phyloP scores from a whole-genome alignment of 23 tunicate genomes.

The Phallusia fumigata region DNA sequence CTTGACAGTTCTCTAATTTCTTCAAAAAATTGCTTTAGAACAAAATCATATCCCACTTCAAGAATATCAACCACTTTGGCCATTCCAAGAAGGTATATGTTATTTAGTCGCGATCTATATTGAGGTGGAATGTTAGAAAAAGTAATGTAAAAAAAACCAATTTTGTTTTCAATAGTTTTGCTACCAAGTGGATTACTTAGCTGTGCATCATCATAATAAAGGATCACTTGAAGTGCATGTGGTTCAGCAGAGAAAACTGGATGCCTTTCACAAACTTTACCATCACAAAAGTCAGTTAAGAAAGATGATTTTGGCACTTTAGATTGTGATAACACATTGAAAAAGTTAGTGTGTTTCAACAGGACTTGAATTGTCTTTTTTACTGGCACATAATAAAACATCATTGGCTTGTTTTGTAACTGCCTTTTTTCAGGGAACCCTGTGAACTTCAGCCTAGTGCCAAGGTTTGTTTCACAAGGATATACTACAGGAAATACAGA shows the following conservation, averaged over 20 bases:
- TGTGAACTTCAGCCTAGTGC: too few species aligned
- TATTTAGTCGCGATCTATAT: neutral
- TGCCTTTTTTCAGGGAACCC: too few species aligned
- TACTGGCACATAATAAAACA: too few species aligned
- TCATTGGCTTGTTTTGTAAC: too few species aligned
- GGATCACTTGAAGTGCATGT: neutral
- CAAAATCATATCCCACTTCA: neutral
- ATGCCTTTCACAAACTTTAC: neutral
- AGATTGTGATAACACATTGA: too few species aligned
- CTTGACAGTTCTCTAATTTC: neutral
- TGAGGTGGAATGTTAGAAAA: slow-evolving; percentile 3
- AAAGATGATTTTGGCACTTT: too few species aligned
- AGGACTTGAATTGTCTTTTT: too few species aligned
- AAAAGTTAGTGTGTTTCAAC: too few species aligned
- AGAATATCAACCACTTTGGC: neutral
- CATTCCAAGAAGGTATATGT: neutral
- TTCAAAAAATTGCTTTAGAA: neutral
- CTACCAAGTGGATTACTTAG: slow-evolving; percentile 14
- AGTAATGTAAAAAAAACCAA: neutral
- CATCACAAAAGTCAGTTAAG: slow-evolving; percentile 9
- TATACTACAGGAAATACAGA: too few species aligned
- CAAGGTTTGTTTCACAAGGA: too few species aligned
- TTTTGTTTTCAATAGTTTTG: slow-evolving; percentile 6
- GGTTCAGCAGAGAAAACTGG: neutral
- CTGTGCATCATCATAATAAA: slow-evolving; percentile 12